phyloP scores from a whole-genome alignment of 2,113 vertebrate genomes.

The Gulo gulo region DNA sequence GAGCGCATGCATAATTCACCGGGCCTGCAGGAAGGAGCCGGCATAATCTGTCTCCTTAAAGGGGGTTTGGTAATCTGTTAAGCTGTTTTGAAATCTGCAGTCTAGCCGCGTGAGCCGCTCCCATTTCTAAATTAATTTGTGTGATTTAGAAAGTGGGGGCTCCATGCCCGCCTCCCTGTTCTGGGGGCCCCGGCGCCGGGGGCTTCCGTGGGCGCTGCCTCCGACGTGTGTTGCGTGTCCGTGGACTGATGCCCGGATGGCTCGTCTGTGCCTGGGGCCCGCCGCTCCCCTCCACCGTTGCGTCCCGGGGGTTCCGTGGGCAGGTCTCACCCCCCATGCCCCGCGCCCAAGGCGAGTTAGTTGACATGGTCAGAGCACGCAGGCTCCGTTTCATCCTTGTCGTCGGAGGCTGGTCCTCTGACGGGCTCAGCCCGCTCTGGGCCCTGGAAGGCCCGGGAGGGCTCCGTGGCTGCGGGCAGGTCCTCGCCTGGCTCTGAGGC shows the following conservation, averaged over 20 bases:
- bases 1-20: slow-evolving; percentile 86
- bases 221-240: rapidly evolving
- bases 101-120: slow-evolving; percentile 70
- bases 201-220: not conserved
- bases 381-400: rapidly evolving
- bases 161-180: not conserved
- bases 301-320: rapidly evolving
- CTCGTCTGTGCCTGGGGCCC: rapidly evolving
- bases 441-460: not conserved
- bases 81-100: slow-evolving; percentile 79
- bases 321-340: rapidly evolving
- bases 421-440: rapidly evolving
- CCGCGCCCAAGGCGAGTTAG: not conserved
- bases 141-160: slow-evolving; percentile 70
- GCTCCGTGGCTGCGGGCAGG: rapidly evolving
- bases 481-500: not conserved
- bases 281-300: rapidly evolving
- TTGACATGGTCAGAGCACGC: rapidly evolving
- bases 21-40: slow-evolving; percentile 77
- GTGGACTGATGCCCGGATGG: rapidly evolving
- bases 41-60: slow-evolving; percentile 84
- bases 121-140: slow-evolving; percentile 75
- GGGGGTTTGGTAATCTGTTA: slow-evolving; percentile 81
- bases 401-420: not conserved
- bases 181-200: rapidly evolving